phyloP scores from a whole-genome alignment of 2,113 vertebrate species.

The Piaya cayana region DNA sequence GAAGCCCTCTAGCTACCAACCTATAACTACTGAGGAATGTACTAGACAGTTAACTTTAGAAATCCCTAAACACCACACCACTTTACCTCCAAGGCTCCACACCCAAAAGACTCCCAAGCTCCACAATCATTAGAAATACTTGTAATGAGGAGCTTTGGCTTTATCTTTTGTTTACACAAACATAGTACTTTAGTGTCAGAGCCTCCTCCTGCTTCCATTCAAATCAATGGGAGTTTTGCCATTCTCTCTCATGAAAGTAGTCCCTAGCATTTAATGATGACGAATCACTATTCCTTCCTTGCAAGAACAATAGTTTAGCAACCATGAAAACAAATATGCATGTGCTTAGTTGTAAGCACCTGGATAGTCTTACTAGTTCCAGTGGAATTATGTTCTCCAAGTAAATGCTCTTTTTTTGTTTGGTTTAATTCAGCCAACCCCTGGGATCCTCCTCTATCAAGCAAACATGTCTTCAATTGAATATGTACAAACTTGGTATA shows the following conservation, averaged over 20 bases:
- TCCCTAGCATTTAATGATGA: neutral
- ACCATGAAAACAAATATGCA: neutral
- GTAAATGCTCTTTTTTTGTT: neutral
- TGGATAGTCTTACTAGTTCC: neutral
- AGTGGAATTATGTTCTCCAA: neutral
- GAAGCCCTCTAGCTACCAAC: neutral
- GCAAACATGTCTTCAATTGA: neutral
- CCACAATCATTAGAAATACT: slow-evolving; percentile 20
- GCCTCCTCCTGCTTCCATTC: neutral
- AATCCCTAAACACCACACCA: neutral
- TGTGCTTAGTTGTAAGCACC: neutral
- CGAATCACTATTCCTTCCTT: neutral
- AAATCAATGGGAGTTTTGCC: neutral
- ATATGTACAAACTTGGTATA: neutral
- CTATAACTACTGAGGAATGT: neutral
- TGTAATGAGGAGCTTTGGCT: neutral
- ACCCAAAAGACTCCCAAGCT: slow-evolving; percentile 27
- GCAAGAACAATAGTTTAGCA: neutral
- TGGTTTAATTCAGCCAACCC: neutral
- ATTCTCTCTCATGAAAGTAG: neutral
- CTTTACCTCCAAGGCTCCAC: neutral
- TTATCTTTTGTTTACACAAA: slow-evolving; percentile 24
- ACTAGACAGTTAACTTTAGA: neutral
- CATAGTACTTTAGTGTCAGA: neutral
- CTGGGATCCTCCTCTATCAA: neutral